A percentile compares a stretch with the other conserved stretches of the same genome.
phyloP scores from a whole-genome alignment of 2,797 vertebrate species.

The Masticophis lateralis region DNA sequence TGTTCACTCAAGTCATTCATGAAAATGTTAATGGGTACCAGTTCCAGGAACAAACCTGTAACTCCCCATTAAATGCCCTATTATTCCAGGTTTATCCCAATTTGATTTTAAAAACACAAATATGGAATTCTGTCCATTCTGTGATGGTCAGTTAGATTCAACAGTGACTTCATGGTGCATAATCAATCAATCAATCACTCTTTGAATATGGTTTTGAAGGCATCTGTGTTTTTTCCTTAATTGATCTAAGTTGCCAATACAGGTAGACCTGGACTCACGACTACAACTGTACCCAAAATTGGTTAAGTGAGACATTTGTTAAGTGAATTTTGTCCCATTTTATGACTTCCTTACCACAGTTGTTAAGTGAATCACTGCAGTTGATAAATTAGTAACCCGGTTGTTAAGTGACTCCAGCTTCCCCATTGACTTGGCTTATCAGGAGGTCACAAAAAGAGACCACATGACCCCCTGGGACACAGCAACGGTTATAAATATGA shows the following conservation, averaged over 20 bases:
- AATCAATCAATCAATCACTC: not conserved
- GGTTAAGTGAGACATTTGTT: too few species aligned
- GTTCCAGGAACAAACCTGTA: not conserved
- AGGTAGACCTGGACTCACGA: too few species aligned
- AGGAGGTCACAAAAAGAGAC: too few species aligned
- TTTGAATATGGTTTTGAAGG: not conserved
- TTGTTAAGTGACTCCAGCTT: too few species aligned
- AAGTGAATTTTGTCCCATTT: too few species aligned
- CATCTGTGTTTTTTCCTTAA: not conserved
- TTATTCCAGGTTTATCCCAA: not conserved
- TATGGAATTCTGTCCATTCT: not conserved
- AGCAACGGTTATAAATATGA: too few species aligned
- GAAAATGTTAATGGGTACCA: not conserved
- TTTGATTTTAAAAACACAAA: not conserved
- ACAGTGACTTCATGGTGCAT: not conserved
- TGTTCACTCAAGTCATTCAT: not conserved
- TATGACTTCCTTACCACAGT: too few species aligned
- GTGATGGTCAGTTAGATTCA: not conserved
- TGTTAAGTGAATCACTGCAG: too few species aligned
- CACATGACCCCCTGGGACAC: too few species aligned
- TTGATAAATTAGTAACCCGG: too few species aligned
- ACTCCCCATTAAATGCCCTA: not conserved
- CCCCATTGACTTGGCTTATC: too few species aligned
- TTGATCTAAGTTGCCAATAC: not conserved
- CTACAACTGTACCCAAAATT: too few species aligned